These are phyloP conservation scores for Adoxophyes honmai DNA, from an alignment of 1,140 invertebrate species.

Conservation along the genomic window DNA sequence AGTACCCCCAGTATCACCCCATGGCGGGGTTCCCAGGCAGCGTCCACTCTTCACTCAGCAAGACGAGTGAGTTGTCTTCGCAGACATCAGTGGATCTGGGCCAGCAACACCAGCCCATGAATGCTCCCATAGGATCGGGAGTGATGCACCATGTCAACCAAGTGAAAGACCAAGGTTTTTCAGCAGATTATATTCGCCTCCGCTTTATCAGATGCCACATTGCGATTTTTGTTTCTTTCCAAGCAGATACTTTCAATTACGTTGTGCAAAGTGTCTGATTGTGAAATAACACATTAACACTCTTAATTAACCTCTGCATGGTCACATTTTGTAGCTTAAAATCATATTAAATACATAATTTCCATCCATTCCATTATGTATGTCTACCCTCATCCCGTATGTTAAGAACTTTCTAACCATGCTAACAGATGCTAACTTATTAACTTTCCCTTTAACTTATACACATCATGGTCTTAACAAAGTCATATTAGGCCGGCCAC, in stretches of 20 bases:
- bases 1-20: constrained; percentile 74
- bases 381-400: constrained; percentile 1
- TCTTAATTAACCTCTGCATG: constrained; percentile 16
- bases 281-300: background rate
- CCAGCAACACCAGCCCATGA: constrained; percentile 53
- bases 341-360: background rate
- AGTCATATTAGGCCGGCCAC: too few relatives aligned
- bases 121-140: constrained; percentile 67
- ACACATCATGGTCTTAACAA: too few relatives aligned
- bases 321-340: constrained; percentile 8
- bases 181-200: constrained; percentile 39
- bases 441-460: too few relatives aligned
- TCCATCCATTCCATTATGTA: background rate
- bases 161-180: constrained; percentile 83
- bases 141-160: constrained; percentile 76
- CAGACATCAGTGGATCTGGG: constrained; percentile 67
- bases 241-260: constrained; percentile 25
- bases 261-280: background rate
- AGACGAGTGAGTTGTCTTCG: constrained; percentile 87
- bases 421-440: too few relatives aligned
- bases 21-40: constrained; percentile 80
- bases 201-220: constrained; percentile 55
- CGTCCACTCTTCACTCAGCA: constrained; percentile 79
- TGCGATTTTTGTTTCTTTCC: constrained; percentile 61
- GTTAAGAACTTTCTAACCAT: background rate